Evolutionary conservation across 2,888 invertebrate genomes (phyloP).

Genomic region (Hydraecia micacea): DNA sequence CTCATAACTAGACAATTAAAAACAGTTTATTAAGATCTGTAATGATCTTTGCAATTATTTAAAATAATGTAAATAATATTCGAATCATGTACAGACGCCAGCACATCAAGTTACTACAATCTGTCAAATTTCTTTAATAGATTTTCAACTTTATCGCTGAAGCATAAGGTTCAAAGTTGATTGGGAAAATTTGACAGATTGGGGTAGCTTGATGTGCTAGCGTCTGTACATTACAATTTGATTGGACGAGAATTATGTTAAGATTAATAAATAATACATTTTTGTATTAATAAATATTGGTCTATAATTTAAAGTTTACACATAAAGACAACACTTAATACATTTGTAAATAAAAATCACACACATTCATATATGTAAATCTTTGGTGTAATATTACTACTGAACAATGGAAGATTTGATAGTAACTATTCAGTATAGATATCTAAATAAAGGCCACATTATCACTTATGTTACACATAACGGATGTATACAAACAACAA

Average conservation of each 20-base stretch:
- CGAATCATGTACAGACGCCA: neutral
- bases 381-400: slow-evolving; percentile 69
- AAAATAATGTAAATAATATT: slow-evolving; percentile 9
- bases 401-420: slow-evolving; percentile 81
- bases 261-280: slow-evolving; percentile 42
- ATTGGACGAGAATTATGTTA: slow-evolving; percentile 48
- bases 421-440: slow-evolving; percentile 72
- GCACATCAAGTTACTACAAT: too few relatives aligned
- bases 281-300: slow-evolving; percentile 32
- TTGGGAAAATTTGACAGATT: too few relatives aligned
- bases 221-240: slow-evolving; percentile 6
- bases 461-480: slow-evolving; percentile 78
- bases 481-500: slow-evolving; percentile 60
- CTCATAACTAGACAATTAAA: slow-evolving; percentile 47
- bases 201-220: too few relatives aligned
- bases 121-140: too few relatives aligned
- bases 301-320: slow-evolving; percentile 44
- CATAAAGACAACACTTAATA: slow-evolving; percentile 51
- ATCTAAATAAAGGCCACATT: slow-evolving; percentile 85
- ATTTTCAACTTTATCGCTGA: too few relatives aligned
- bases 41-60: slow-evolving; percentile 6
- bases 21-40: slow-evolving; percentile 27
- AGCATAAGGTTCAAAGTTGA: too few relatives aligned
- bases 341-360: slow-evolving; percentile 54
- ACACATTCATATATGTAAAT: slow-evolving; percentile 46